These are phyloP conservation scores for Oreonectes daqikongensis DNA, from an alignment of 2,797 vertebrate species.

Conservation along the genomic window DNA sequence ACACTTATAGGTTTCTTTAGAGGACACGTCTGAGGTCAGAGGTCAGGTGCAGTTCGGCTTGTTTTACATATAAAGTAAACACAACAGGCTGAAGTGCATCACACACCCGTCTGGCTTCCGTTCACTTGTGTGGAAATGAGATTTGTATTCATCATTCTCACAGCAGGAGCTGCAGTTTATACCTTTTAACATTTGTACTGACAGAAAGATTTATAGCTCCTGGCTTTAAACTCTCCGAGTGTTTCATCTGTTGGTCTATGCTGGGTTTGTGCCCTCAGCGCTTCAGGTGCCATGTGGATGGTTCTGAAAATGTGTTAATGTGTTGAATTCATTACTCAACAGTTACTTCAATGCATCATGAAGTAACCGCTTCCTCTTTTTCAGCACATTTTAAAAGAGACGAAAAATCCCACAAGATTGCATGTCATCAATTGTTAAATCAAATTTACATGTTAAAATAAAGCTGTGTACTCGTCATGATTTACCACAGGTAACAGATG, in stretches of 20 bases:
- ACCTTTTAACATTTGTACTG: constrained; percentile 13
- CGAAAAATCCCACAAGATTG: background rate
- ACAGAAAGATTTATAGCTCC: constrained; percentile 12
- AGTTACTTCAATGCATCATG: background rate
- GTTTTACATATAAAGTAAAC: no score
- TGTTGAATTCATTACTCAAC: constrained; percentile 8
- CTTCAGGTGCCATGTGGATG: background rate
- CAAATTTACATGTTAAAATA: background rate
- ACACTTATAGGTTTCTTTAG: constrained; percentile 2
- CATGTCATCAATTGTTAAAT: background rate
- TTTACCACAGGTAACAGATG: background rate
- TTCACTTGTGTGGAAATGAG: background rate
- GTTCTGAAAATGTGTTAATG: background rate
- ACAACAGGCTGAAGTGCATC: no score
- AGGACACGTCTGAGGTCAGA: constrained; percentile 9
- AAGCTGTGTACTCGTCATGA: background rate
- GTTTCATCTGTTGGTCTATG: constrained; percentile 18
- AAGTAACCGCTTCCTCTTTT: background rate
- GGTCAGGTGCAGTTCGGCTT: background rate
- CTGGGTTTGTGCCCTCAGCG: background rate
- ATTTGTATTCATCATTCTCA: constrained; percentile 15
- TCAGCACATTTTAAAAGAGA: background rate
- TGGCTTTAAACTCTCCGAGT: background rate
- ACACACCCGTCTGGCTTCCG: background rate
- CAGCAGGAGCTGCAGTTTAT: background rate